A percentile compares a stretch with the other conserved stretches of the same genome.
phyloP scores from a whole-genome alignment of 2,888 invertebrate species.

The Toxonevra muliebris region DNA sequence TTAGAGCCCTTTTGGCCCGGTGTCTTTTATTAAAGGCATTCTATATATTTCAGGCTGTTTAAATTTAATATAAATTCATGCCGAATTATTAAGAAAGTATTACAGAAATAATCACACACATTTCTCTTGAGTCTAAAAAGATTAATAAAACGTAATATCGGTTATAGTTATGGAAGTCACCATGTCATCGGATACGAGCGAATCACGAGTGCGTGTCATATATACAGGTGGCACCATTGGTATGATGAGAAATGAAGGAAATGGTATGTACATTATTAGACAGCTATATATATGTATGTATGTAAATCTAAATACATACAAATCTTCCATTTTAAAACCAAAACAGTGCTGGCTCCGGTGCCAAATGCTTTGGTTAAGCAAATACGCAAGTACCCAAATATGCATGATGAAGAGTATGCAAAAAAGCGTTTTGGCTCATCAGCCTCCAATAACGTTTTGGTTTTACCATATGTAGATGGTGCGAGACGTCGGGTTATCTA shows the following conservation, averaged over 20 bases:
- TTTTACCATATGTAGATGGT: constrained; percentile 71
- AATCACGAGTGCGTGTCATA: constrained; percentile 81
- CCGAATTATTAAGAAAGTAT: too few relatives aligned
- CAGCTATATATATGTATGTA: neutral
- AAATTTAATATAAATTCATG: too few relatives aligned
- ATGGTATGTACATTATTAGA: constrained; percentile 70
- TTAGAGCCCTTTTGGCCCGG: too few relatives aligned
- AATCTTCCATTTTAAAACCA: constrained; percentile 42
- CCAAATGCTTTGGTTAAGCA: constrained; percentile 58
- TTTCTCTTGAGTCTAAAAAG: too few relatives aligned
- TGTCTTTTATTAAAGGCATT: too few relatives aligned
- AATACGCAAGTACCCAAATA: constrained; percentile 77
- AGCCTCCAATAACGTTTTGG: constrained; percentile 66
- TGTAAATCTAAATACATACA: too few relatives aligned
- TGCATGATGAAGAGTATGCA: constrained; percentile 82
- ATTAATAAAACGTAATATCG: too few relatives aligned
- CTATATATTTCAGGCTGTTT: too few relatives aligned
- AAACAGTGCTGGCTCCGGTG: constrained; percentile 72
- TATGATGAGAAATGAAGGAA: constrained; percentile 84
- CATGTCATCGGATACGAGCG: constrained; percentile 56
- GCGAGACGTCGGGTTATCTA: constrained; percentile 73
- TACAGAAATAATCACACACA: too few relatives aligned
- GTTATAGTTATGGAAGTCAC: constrained; percentile 54
- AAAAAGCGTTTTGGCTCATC: constrained; percentile 68
- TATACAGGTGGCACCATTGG: constrained; percentile 98